A percentile compares a stretch with the other conserved stretches of the same genome.
Evolutionary conservation across 2,113 vertebrate species (phyloP).

Genomic region (Marmota monax): DNA sequence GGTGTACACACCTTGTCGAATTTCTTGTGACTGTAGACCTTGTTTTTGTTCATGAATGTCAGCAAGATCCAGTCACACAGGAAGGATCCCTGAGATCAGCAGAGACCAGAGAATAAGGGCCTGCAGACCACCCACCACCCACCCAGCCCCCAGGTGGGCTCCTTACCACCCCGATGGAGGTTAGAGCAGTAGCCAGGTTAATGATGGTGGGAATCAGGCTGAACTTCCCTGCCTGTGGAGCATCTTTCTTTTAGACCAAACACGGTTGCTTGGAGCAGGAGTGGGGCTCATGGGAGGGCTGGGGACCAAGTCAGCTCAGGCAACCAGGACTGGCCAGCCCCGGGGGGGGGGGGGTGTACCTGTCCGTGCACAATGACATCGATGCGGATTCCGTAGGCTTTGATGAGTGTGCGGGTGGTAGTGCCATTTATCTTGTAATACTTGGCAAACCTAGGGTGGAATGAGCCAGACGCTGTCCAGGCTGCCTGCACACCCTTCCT

Average conservation of each 20-base stretch:
- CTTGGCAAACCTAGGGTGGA: constrained; percentile 90
- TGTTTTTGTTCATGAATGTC: constrained; percentile 95
- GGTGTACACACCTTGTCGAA: constrained; percentile 91
- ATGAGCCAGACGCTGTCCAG: not conserved
- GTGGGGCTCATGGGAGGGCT: no score
- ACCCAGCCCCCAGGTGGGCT: not conserved
- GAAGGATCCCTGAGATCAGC: constrained; percentile 91
- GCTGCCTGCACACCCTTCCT: not conserved
- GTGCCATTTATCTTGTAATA: constrained; percentile 89
- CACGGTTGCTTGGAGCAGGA: not conserved
- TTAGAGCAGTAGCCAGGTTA: constrained; percentile 94
- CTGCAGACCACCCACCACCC: no score
- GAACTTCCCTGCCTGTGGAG: constrained; percentile 94
- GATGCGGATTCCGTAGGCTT: constrained; percentile 94
- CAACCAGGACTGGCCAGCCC: not conserved
- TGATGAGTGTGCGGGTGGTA: constrained; percentile 91
- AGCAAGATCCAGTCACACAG: constrained; percentile 97
- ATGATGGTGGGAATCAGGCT: constrained; percentile 95
- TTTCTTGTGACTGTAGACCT: constrained; percentile 93
- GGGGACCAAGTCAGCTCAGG: not conserved
- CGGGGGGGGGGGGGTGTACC: constrained; percentile 77
- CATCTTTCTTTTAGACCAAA: not conserved
- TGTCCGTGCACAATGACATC: constrained; percentile 95
- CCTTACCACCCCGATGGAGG: constrained; percentile 95
- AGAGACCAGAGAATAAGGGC: not conserved